Evolutionary conservation across 2,113 vertebrate species (phyloP), one percentile per base, ranked within the genome.

Genomic region (Siphamia tubifer): DNA sequence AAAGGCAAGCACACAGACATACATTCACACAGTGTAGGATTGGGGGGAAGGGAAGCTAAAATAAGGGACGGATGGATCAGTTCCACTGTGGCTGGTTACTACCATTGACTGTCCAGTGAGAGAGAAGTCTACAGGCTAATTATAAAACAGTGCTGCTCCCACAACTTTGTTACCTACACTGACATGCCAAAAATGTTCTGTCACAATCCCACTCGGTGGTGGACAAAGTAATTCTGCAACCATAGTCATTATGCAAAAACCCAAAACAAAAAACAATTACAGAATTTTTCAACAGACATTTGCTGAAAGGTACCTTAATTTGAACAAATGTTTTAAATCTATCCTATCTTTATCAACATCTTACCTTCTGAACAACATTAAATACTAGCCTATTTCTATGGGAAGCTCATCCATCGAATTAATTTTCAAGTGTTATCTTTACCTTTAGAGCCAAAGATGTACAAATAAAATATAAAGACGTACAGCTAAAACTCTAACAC

Each of bases 21-120:
- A 31, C 79, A 65, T 39, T 44, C 19, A 21, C 24, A 48, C 35
- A 49, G 36, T 36, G 15, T 56, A 19, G 2, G 31, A 7, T 9
- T 11, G 7, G 27, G 48, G 16, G 52, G 38, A 2, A 5, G 52
- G 40, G 53, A 47, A 44, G 34, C 82, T 87, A 89, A 86, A 90
- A 84, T 74, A 86, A 73, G 82, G 58, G 67, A 77, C 58, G 71
- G 71, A 84, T 81, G 74, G 81, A 80, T 82, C 48, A 63, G 72
- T 64, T 85, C 73, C 25, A 30, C 81, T 81, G 55, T 8, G 30
- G 49, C 58, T 30, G 54, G 53, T 65, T 68, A 64, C 74, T 55
- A 70, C 68, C 56, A 74, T 58, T 71, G 68, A 85, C 60, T 63
- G 70, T 74, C 80, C 82, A 67, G 56, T 53, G 16, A 61, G 43